Percentiles rank a stretch among this genome's conserved stretches.
Evolutionary conservation across 2,888 invertebrate species (phyloP).

Genomic region (Tiliacea citrago): DNA sequence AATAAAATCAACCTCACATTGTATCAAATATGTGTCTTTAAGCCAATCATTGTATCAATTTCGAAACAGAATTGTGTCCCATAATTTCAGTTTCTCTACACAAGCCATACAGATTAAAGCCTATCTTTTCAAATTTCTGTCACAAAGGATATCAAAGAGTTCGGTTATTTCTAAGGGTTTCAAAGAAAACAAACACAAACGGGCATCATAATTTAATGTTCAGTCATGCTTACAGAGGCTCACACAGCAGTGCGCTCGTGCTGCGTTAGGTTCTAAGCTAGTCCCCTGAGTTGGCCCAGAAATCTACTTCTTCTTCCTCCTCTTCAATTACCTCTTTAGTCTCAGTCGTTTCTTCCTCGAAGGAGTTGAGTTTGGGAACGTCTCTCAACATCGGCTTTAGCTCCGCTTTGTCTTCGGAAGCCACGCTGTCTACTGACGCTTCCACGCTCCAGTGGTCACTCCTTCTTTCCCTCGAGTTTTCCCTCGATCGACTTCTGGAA

Average conservation of each 20-base stretch:
- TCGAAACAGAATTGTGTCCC: constrained; percentile 30
- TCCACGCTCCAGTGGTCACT: constrained; percentile 80
- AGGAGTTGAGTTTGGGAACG: constrained; percentile 82
- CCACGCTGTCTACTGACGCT: constrained; percentile 73
- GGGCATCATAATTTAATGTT: constrained; percentile 84
- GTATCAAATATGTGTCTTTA: constrained; percentile 47
- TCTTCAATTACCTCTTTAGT: constrained; percentile 85
- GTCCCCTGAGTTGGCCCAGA: constrained; percentile 86
- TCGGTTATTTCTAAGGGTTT: constrained; percentile 68
- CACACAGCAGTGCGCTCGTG: constrained; percentile 78
- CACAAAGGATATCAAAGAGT: constrained; percentile 73
- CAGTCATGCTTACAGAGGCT: constrained; percentile 88
- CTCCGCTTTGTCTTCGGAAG: constrained; percentile 71
- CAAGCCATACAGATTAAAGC: constrained; percentile 84
- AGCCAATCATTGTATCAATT: constrained; percentile 39
- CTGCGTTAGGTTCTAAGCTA: constrained; percentile 78
- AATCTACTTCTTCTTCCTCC: constrained; percentile 80
- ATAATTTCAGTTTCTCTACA: constrained; percentile 47
- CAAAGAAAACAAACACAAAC: constrained; percentile 81
- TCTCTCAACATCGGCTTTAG: constrained; percentile 75
- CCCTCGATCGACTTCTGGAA: constrained; percentile 90
- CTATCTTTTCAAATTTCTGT: constrained; percentile 72
- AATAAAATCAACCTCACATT: constrained; percentile 52
- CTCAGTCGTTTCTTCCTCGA: constrained; percentile 84
- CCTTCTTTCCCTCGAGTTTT: constrained; percentile 84